These are phyloP conservation scores for Stercorarius parasiticus DNA, from an alignment of 2,113 vertebrate species.

Conservation along the genomic window DNA sequence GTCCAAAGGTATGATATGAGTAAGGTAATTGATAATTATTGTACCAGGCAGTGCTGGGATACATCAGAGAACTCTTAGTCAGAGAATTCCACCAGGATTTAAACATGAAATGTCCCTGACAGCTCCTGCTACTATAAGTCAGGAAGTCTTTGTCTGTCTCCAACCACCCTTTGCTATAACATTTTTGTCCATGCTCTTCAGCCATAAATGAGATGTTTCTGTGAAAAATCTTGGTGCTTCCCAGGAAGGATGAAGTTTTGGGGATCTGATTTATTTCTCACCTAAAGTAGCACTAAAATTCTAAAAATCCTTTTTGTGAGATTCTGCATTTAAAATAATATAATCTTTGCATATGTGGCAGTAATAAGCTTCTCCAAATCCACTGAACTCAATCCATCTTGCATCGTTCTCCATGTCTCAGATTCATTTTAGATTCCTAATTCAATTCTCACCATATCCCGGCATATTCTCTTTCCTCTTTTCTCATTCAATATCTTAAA, in stretches of 20 bases:
- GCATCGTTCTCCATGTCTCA: neutral
- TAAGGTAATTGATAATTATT: neutral
- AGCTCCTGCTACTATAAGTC: neutral
- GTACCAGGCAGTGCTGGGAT: neutral
- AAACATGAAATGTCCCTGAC: neutral
- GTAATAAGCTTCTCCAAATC: neutral
- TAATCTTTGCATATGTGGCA: neutral
- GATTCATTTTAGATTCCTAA: neutral
- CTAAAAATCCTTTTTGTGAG: neutral
- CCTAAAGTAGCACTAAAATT: neutral
- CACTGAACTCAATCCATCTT: neutral
- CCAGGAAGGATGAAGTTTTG: neutral
- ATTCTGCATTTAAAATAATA: neutral
- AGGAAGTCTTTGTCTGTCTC: neutral
- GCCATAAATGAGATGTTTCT: neutral
- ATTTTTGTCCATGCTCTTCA: neutral
- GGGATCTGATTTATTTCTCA: neutral
- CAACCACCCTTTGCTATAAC: neutral
- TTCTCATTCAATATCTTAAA: neutral
- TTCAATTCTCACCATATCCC: neutral
- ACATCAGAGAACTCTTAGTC: neutral
- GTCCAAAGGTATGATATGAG: neutral
- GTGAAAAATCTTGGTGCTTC: neutral
- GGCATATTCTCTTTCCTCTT: neutral
- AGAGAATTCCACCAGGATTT: neutral